Conservation (phyloP, 2,888 invertebrate species). For the Caenorhabditis drosophilae region DNA sequence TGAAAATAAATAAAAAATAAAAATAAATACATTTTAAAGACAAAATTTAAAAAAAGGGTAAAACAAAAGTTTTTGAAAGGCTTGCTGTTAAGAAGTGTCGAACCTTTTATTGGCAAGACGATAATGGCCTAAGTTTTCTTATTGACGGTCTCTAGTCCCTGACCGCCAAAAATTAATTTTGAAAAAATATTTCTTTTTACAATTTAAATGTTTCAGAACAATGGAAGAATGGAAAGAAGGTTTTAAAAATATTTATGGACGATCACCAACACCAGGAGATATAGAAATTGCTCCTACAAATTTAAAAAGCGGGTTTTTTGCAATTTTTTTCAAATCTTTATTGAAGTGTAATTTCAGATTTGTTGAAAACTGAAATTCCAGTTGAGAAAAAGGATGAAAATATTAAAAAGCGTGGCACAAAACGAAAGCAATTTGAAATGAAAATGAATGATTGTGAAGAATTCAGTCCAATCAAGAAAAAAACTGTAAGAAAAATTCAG, state of each 20-base stretch:
- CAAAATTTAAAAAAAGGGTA: too few species aligned
- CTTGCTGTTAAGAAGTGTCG: too few species aligned
- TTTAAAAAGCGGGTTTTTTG: constrained; percentile 36
- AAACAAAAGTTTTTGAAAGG: too few species aligned
- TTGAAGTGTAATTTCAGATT: constrained; percentile 6
- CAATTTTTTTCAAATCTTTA: neutral
- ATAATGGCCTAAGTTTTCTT: too few species aligned
- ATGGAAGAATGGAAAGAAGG: constrained; percentile 47
- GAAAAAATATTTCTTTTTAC: too few species aligned
- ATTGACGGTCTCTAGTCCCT: too few species aligned
- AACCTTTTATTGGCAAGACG: too few species aligned
- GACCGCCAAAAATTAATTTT: too few species aligned
- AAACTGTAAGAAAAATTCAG: too few species aligned
- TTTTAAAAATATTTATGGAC: constrained; percentile 52
- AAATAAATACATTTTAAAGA: too few species aligned
- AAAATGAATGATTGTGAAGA: constrained; percentile 28
- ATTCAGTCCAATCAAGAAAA: constrained; percentile 34
- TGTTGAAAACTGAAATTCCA: constrained; percentile 3
- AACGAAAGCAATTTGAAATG: constrained; percentile 26
- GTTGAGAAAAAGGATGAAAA: constrained; percentile 2
- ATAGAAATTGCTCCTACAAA: constrained; percentile 37
- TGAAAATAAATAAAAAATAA: too few species aligned
- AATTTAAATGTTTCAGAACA: too few species aligned
- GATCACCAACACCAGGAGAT: constrained; percentile 48
- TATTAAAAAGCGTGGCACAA: constrained; percentile 15